These are phyloP conservation scores for Urosaurus nigricauda DNA, from an alignment of 2,797 vertebrate genomes.

Conservation along the genomic window DNA sequence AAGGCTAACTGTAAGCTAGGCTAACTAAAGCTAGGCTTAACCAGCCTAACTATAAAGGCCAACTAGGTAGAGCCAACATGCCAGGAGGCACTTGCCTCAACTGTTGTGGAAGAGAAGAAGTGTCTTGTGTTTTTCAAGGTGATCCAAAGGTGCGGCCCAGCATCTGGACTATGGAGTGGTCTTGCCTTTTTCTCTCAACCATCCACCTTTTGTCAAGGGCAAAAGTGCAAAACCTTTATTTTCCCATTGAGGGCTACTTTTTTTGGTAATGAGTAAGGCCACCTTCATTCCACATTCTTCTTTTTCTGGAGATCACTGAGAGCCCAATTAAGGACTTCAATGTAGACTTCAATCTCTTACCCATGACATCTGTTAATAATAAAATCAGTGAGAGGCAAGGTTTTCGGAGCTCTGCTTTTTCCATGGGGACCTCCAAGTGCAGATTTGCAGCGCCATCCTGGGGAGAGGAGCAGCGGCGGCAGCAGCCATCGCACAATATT, in stretches of 20 bases:
- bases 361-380: too few species aligned
- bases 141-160: background rate
- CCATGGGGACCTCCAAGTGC: background rate
- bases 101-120: background rate
- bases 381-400: too few species aligned
- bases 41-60: background rate
- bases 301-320: background rate
- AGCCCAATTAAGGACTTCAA: too few species aligned
- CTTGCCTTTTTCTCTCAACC: background rate
- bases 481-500: too few species aligned
- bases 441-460: background rate
- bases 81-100: background rate
- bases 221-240: background rate
- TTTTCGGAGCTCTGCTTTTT: too few species aligned
- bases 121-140: background rate
- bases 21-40: too few species aligned
- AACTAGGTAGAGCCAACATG: background rate
- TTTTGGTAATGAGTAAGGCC: background rate
- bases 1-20: too few species aligned
- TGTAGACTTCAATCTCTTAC: too few species aligned
- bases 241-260: background rate
- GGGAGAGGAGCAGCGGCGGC: background rate
- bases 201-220: background rate
- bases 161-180: background rate
- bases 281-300: background rate